These are phyloP conservation scores for Tringa solitaria DNA, from an alignment of 2,113 vertebrate genomes.

Conservation along the genomic window DNA sequence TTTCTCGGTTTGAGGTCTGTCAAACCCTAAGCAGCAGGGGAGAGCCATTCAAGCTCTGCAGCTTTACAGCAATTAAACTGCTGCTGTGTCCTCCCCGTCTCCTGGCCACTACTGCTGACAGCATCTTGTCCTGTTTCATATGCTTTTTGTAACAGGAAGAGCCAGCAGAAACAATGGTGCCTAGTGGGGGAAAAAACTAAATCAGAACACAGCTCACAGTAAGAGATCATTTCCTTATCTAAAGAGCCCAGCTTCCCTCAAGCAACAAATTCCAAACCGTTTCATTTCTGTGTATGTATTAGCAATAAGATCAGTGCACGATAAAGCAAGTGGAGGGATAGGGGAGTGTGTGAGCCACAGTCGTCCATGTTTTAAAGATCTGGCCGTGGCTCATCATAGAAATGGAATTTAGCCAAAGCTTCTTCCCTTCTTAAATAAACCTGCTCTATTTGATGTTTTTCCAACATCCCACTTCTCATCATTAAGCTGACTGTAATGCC, in stretches of 20 bases:
- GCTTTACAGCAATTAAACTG: neutral
- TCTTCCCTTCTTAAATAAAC: slow-evolving; percentile 3
- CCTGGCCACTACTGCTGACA: neutral
- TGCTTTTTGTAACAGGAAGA: neutral
- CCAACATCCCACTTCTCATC: slow-evolving; percentile 16
- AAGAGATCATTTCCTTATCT: slow-evolving; percentile 48
- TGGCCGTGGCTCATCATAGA: neutral
- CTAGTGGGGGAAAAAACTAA: neutral
- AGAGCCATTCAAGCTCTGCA: neutral
- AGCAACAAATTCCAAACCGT: neutral
- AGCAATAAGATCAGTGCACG: neutral
- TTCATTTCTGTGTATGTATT: neutral
- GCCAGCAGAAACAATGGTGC: slow-evolving; percentile 25
- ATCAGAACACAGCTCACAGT: neutral
- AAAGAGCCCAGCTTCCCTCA: slow-evolving; percentile 18
- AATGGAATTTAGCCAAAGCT: slow-evolving; percentile 4
- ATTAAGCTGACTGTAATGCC: slow-evolving; percentile 13
- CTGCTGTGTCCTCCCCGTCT: neutral
- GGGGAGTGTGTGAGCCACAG: neutral
- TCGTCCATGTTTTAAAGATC: neutral
- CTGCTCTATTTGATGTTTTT: slow-evolving; percentile 15
- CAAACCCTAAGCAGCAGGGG: neutral
- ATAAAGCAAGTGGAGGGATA: neutral
- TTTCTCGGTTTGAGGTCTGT: neutral
- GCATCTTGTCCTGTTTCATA: neutral